A percentile compares a stretch with the other conserved stretches of the same genome.
phyloP scores from a whole-genome alignment of 2,797 vertebrate species.

The Rousettus madagascariensis region DNA sequence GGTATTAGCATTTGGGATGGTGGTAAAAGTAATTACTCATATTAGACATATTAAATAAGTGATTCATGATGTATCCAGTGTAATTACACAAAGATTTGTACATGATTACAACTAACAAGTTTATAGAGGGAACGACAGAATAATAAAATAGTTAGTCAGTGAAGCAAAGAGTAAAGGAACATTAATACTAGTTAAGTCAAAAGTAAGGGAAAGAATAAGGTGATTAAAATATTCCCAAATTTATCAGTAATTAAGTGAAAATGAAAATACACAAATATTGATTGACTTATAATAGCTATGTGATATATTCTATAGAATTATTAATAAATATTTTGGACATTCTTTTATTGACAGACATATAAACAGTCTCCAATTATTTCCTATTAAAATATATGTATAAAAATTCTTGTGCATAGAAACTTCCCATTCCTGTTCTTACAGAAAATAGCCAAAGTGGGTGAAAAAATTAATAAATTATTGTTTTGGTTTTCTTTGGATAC shows the following conservation, averaged over 20 bases:
- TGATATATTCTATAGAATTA: neutral
- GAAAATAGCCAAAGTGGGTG: neutral
- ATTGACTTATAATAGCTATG: neutral
- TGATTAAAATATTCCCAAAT: neutral
- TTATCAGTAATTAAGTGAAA: neutral
- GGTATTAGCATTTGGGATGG: neutral
- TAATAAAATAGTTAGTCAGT: slow-evolving; percentile 4
- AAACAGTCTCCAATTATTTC: neutral
- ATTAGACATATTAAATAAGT: neutral
- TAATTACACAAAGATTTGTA: neutral
- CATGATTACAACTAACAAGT: neutral
- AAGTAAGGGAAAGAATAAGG: neutral
- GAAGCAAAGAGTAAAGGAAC: neutral
- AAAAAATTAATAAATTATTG: neutral
- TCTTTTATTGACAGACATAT: neutral
- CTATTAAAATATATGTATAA: neutral
- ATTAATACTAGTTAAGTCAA: neutral
- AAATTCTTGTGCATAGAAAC: neutral
- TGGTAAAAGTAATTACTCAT: neutral
- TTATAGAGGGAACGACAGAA: neutral
- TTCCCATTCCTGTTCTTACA: neutral
- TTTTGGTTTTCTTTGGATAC: too few relatives aligned
- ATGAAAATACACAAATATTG: neutral
- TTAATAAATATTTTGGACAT: neutral
- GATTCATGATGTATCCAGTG: neutral